These are phyloP conservation scores for Athalia cordata DNA, from an alignment of 2,888 invertebrate species.

Conservation along the genomic window DNA sequence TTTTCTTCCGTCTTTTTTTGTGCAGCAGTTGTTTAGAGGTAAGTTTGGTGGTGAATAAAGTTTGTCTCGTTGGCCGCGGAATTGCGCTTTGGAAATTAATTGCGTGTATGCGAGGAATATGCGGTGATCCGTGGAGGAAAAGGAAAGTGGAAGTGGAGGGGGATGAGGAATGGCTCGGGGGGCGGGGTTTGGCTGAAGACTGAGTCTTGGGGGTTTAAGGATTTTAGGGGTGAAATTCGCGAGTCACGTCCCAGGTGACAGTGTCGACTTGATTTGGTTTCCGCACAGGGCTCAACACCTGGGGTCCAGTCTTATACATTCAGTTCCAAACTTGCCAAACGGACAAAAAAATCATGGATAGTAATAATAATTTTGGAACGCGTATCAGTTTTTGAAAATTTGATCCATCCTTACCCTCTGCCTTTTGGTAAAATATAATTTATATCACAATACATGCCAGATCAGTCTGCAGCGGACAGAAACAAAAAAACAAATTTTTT, in stretches of 20 bases:
- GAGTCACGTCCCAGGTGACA: conserved; percentile 74
- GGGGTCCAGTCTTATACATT: conserved; percentile 73
- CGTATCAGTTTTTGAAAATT: too few relatives aligned
- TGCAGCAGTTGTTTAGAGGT: too few relatives aligned
- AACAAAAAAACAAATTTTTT: too few relatives aligned
- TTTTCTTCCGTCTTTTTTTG: too few relatives aligned
- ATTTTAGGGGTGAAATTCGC: conserved; percentile 53
- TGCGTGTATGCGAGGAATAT: conserved; percentile 2
- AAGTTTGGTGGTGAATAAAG: background rate
- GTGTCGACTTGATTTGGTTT: conserved; percentile 74
- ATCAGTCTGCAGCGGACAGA: too few relatives aligned
- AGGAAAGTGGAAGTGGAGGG: background rate
- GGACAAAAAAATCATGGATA: background rate
- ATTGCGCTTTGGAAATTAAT: conserved; percentile 20
- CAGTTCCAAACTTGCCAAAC: conserved; percentile 61
- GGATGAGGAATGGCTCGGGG: background rate
- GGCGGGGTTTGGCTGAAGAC: conserved; percentile 6
- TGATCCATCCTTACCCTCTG: too few relatives aligned
- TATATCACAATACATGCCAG: too few relatives aligned
- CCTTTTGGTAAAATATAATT: too few relatives aligned
- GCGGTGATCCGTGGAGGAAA: conserved; percentile 5
- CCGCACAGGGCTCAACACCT: conserved; percentile 74
- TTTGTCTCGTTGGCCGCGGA: conserved; percentile 42
- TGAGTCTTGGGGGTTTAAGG: conserved; percentile 37
- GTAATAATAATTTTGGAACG: too few relatives aligned